Evolutionary conservation across 2,113 vertebrate species (phyloP), one percentile per base, ranked within the genome.

Genomic region (Macquaria ambigua): DNA sequence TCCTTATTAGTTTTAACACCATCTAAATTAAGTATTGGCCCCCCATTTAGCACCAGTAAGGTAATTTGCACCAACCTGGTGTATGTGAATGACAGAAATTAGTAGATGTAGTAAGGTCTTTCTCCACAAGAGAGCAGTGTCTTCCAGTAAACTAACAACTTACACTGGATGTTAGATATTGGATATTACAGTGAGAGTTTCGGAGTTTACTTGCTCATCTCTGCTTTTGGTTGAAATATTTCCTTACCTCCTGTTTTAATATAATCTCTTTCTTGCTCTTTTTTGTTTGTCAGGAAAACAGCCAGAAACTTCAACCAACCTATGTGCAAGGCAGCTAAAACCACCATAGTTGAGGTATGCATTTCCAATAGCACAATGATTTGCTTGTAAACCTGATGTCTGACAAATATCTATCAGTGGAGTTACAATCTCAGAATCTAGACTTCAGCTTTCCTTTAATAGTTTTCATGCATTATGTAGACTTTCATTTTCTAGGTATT

Each of bases 301-400:
- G 98, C 98, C 39, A 96, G 97, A 86, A 99, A 99, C 92, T 99
- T 99, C 92, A 99, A 99, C 90, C 96, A 98, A 79, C 97, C 98
- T 0, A 99, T 99, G 98, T 99, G 98, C 92, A 99, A 99, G 95
- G 98, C 98, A 90, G 97, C 98, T 34, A 96, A 94, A 90, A 96
- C 94, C 86, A 99, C 98, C 21, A 96, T 99, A 23, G 98, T 99
- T 18, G 98, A 99, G 98, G 98, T 99, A 96, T 64, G 96, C 28
- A 64, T 23, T 50, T 52, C n/a, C 18, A 37, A 41, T 21, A 50
- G 34, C 61, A 58, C 41, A 77, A 1, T 80, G 7, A 20, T 8
- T 61, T 10, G 15, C 23, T 68, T 78, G 52, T 52, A 25, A 67
- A n/a, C 1, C 37, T 23, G 41, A 59, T 48, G 15, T 66, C 52